Evolutionary conservation across 2,113 vertebrate species (phyloP), one percentile per base, ranked within the genome.

Genomic region (Himantopus leucocephalus): DNA sequence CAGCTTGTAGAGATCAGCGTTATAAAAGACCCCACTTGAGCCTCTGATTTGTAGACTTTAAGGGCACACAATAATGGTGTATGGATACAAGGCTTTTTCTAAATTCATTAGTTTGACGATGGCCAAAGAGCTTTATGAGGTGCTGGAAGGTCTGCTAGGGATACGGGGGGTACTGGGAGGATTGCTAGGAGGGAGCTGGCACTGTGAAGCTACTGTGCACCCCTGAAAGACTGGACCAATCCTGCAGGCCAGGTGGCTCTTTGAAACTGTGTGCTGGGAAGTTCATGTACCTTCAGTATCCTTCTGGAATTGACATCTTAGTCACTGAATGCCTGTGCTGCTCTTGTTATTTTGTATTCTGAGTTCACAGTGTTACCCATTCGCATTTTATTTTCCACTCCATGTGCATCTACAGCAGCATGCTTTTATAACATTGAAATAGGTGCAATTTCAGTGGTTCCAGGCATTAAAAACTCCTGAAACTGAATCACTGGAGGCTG

Each of bases 151-250:
- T 62, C 67, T 80, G 41, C 26, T 53, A 48, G 21, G 21, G 47
- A 10, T 48, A 48, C 21, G 47, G 47, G 21, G 10, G 47, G 20
- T 48, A 48, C 47, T 48, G 34, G 45, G 52, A 62, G 47, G 47
- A 58, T 71, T 35, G 23, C n/a, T 66, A 13, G 39, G 20, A 23
- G 14, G 41, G 10, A 59, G 12, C 50, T 70, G 70, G 41, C n/a
- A 48, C 56, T 71, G 24, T 45, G 50, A 80, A 45, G 21, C 26
- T 53, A 16, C 43, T 45, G 43, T 45, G 45, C 12, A 55, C 8
- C 58, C 14, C 35, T 27, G 24, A 63, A 45, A n/a, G 50, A 26
- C 17, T 2, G 0, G 30, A 41, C 23, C 0, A 0, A 32, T 66
- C 32, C 39, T 77, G 41, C n/a, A 75, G 74, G 24, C 45, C 6